phyloP scores from a whole-genome alignment of 2,797 vertebrate species.

The Avahi laniger region DNA sequence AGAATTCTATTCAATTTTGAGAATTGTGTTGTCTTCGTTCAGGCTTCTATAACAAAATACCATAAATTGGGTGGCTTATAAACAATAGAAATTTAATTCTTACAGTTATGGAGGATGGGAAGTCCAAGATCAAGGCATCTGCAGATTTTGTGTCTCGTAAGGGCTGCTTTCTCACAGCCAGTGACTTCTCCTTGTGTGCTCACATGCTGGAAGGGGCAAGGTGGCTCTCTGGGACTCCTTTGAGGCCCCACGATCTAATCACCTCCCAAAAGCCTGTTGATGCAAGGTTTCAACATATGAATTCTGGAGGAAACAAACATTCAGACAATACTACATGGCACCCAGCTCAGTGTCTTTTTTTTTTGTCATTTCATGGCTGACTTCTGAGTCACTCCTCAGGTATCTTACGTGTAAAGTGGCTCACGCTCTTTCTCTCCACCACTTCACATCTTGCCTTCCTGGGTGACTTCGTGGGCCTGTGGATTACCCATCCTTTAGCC shows the following conservation, averaged over 20 bases:
- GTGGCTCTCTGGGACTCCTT: not conserved
- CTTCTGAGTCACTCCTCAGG: not conserved
- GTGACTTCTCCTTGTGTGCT: not conserved
- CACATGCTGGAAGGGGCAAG: not conserved
- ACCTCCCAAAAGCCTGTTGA: not conserved
- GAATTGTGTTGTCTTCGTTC: not conserved
- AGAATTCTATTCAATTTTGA: slow-evolving; percentile 19
- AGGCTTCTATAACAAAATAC: not conserved
- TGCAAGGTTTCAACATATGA: not conserved
- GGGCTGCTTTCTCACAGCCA: not conserved
- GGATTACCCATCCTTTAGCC: not conserved
- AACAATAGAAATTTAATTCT: not conserved
- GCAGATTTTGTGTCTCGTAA: not conserved
- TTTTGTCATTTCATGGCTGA: not conserved
- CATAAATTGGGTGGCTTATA: not conserved
- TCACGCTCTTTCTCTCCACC: not conserved
- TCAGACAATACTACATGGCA: not conserved
- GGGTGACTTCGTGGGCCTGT: not conserved
- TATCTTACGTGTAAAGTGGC: not conserved
- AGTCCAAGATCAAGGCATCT: not conserved
- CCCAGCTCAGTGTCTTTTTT: not conserved
- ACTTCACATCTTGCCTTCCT: not conserved
- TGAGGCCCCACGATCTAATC: not conserved
- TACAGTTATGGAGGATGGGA: not conserved
- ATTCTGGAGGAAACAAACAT: not conserved